phyloP scores from a whole-genome alignment of 30 jellyfish, hydroid and myxozoan genomes.

The Sanderia malayensis region DNA sequence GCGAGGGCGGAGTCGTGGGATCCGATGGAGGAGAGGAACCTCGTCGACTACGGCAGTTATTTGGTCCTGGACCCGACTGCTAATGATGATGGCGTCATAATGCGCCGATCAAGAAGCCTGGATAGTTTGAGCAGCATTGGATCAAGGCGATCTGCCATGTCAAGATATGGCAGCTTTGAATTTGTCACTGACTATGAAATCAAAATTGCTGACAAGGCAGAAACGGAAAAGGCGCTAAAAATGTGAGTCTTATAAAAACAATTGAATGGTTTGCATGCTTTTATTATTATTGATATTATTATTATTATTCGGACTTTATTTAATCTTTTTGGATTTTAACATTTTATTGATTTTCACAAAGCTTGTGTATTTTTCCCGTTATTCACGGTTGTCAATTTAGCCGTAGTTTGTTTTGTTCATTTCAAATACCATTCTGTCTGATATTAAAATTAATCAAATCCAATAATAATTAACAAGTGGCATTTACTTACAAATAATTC shows the following conservation, averaged over 20 bases:
- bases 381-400: too few species aligned
- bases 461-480: too few species aligned
- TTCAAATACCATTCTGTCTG: too few species aligned
- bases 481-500: too few species aligned
- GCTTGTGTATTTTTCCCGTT: too few species aligned
- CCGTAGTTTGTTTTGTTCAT: too few species aligned
- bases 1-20: constrained; percentile 25
- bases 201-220: constrained; percentile 91
- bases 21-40: constrained; percentile 9
- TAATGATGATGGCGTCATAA: constrained; percentile 67
- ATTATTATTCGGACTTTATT: too few species aligned
- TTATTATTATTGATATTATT: too few species aligned
- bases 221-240: constrained; percentile 29
- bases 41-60: constrained; percentile 88
- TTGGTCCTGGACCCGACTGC: constrained; percentile 80
- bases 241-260: constrained; percentile 36
- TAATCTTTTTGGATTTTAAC: too few species aligned
- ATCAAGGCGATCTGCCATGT: constrained; percentile 80
- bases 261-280: too few species aligned
- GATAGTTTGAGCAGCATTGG: constrained; percentile 82
- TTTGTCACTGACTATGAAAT: constrained; percentile 89
- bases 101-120: constrained; percentile 87
- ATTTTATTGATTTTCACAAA: too few species aligned
- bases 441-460: too few species aligned
- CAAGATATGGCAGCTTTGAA: constrained; percentile 91